Base-by-base conservation (phyloP, 1,140 invertebrate species). In the Caerostris darwini region DNA sequence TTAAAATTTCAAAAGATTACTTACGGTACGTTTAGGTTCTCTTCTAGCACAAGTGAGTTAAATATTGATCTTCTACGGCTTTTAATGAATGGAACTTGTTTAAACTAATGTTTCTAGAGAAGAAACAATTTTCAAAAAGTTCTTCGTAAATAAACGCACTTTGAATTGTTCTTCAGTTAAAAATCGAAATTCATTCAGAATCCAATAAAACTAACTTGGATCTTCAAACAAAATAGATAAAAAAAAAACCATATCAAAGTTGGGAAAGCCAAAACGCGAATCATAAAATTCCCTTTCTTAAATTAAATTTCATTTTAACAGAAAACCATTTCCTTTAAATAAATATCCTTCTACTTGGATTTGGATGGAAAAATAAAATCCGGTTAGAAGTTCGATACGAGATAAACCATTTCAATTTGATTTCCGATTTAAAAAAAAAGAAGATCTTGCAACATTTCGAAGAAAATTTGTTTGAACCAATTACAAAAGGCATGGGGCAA, bases 381-480 rank as follows among this genome's bases (percentile, higher is more conserved):
- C 69, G 10, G 12, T 8, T 50, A 19, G 34, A 67, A 17, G 5
- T n/a, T n/a, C 14, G 61, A 14, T 12, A 67, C 2, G 17, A 71
- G 34, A 71, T 34, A n/a, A 50, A 50, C 2, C 19, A 8, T n/a
- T 71, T 71, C 34, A 34, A 71, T 71, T 34, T 8, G 34, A 53
- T 71, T 71, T 71, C 50, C 34, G 19, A 71, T 2, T 34, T 0
- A 34, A 34, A 34, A 34, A 34, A 3, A 8, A n/a, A n/a, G n/a
- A n/a, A 71, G 3, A 50, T 50, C 69, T 19, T 4, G 69, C 6
- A 71, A 50, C 69, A 34, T 71, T 71, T 71, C 19, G 19, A 71
- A 71, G 69, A 71, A 10, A 50, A 71, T 71, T 71, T 71, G 69
- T 71, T 71, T 71, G n/a, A 6, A 50, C 69, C 69, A 50, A 71